phyloP scores from a whole-genome alignment of 2,113 vertebrate genomes.

The Chaenocephalus aceratus region DNA sequence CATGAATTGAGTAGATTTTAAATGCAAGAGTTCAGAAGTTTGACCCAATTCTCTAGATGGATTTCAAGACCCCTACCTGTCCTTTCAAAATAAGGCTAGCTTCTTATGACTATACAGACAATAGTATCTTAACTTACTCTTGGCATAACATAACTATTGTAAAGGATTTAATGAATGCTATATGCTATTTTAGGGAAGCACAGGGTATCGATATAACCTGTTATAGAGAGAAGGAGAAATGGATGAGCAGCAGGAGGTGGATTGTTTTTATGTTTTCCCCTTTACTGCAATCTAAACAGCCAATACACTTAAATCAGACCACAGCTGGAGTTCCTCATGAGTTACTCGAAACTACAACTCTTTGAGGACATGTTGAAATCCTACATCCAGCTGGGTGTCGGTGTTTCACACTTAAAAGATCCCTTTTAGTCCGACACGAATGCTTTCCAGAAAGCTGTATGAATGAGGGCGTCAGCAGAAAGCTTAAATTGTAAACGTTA shows the following conservation, averaged over 20 bases:
- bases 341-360: neutral
- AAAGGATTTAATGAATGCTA: neutral
- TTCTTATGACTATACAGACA: neutral
- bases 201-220: neutral
- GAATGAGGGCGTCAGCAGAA: slow-evolving; percentile 58
- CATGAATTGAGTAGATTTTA: too few relatives aligned
- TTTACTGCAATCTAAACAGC: neutral
- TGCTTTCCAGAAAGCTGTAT: slow-evolving; percentile 42
- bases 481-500: slow-evolving; percentile 51
- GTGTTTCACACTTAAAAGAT: slow-evolving; percentile 26
- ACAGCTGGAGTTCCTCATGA: slow-evolving; percentile 21
- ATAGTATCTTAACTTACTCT: neutral
- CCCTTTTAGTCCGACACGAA: slow-evolving; percentile 18
- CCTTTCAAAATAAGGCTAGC: neutral
- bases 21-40: too few relatives aligned
- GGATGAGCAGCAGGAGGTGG: too few relatives aligned
- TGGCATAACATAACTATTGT: too few relatives aligned
- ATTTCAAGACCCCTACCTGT: neutral
- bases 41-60: too few relatives aligned
- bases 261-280: neutral
- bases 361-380: slow-evolving; percentile 45
- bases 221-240: neutral
- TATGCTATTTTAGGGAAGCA: neutral
- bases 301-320: neutral
- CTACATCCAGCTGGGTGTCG: slow-evolving; percentile 27